Evolutionary conservation across 2,113 vertebrate species (phyloP).

Genomic region (Atrichornis clamosus): DNA sequence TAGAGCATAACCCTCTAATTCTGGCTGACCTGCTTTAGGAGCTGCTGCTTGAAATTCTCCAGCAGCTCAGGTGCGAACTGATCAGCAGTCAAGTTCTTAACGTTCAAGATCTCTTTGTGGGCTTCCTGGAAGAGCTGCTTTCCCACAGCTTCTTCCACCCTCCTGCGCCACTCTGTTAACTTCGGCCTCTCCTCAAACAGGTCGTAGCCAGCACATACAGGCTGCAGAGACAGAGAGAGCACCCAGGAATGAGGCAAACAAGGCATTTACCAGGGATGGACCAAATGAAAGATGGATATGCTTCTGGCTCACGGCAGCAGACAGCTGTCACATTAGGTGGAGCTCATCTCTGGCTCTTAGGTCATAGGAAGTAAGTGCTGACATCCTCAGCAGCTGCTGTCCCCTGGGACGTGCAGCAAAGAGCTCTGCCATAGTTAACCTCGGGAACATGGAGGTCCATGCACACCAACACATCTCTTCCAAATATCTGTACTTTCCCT

Average conservation of each 20-base stretch:
- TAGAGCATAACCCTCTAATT: not conserved
- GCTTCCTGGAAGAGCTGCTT: conserved; percentile 76
- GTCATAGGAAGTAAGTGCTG: not conserved
- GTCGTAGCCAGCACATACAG: conserved; percentile 70
- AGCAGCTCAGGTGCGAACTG: conserved; percentile 23
- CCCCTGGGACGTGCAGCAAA: not conserved
- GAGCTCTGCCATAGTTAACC: not conserved
- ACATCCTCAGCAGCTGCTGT: not conserved
- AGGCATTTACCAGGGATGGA: not conserved
- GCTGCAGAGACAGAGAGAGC: conserved; percentile 62
- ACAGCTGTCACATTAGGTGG: not conserved
- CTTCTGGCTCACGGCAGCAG: not conserved
- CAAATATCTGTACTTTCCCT: not conserved
- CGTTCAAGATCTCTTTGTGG: conserved; percentile 61
- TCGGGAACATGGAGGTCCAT: accelerated
- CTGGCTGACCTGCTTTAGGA: conserved; percentile 60
- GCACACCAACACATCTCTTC: not conserved
- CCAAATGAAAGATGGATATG: accelerated
- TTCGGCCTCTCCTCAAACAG: conserved; percentile 69
- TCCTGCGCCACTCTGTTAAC: conserved; percentile 74
- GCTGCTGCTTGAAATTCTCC: conserved; percentile 52
- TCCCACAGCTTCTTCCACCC: conserved; percentile 76
- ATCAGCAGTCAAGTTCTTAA: conserved; percentile 25
- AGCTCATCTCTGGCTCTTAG: not conserved
- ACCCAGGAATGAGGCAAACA: not conserved